Evolutionary conservation across 2,113 vertebrate genomes (phyloP).

Genomic region (Circaetus cinerascens): DNA sequence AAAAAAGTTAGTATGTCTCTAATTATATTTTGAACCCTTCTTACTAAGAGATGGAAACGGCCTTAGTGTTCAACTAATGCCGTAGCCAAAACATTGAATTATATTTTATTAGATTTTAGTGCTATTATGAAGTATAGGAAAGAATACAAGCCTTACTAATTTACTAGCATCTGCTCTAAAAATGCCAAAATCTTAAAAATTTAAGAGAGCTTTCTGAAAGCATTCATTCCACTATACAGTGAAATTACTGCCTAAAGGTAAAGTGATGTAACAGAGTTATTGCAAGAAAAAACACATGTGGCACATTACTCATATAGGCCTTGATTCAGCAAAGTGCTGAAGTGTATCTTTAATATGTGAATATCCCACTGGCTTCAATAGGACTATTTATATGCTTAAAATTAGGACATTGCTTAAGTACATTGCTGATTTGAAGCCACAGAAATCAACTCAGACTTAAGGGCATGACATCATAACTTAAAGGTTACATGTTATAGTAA

Average conservation of each 20-base stretch:
- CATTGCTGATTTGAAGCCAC: neutral
- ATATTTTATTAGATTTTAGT: slow-evolving; percentile 8
- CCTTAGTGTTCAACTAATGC: neutral
- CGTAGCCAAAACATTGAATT: slow-evolving; percentile 2
- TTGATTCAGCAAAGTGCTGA: neutral
- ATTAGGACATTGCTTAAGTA: neutral
- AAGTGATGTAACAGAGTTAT: slow-evolving; percentile 14
- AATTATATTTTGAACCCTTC: neutral
- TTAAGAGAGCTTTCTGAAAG: slow-evolving; percentile 24
- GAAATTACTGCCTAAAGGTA: slow-evolving; percentile 25
- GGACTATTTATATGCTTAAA: neutral
- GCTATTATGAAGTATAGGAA: neutral
- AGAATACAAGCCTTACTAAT: neutral
- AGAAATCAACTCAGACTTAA: neutral
- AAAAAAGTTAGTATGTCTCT: neutral
- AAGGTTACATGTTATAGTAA: neutral
- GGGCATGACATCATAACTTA: neutral
- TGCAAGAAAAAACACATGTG: slow-evolving; percentile 22
- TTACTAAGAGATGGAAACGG: neutral
- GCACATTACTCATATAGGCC: neutral
- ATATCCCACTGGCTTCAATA: neutral
- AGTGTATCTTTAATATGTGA: neutral
- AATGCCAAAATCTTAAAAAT: slow-evolving; percentile 25
- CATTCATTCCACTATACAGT: neutral
- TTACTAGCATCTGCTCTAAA: slow-evolving; percentile 23